Base-by-base conservation (phyloP, 2,888 invertebrate genomes). In the Penaeus monodon region DNA sequence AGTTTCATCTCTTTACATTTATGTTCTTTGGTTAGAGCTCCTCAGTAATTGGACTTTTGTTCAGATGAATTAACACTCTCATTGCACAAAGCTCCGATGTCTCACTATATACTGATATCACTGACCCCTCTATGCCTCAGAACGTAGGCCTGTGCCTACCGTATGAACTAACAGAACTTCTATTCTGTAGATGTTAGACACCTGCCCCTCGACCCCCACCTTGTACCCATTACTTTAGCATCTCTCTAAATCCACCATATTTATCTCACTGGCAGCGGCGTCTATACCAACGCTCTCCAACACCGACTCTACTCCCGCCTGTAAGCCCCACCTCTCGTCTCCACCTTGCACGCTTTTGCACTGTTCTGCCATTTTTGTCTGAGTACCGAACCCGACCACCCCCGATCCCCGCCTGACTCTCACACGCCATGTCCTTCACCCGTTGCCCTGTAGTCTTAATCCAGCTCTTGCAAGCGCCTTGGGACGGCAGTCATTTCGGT, bases 231-330 rank as follows among this genome's bases (percentile, higher is more conserved):
- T 64, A 49, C 66, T 57, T n/a, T 29, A 64, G 64, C 64, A 66
- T 81, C 33, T 84, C 84, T 84, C 82, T 84, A 84, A 84, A 76
- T 84, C 49, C 66, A 77, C 81, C 57, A 44, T 81, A 74, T 81
- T 81, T 81, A 79, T 80, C 79, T 85, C 80, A 80, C 79, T 85
- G 77, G 74, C 86, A 87, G 86, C 86, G 86, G 86, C 78, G 86
- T 83, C 82, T 87, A 87, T 77, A 87, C 86, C 86, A 87, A 87
- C 83, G 86, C 86, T 77, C 82, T 87, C 33, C 86, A 87, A 70
- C 86, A 87, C 86, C 86, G 86, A 57, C 86, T 87, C 86, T 87
- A 87, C 86, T 87, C 86, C 63, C 86, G 86, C 86, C 86, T 87
- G 86, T 87, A 87, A 87, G 86, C 77, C 68, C 38, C 44, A 81